Percentiles rank a stretch among this genome's conserved stretches.
phyloP scores from a whole-genome alignment of 2,797 vertebrate species.

The Enteromius unitaeniatus region DNA sequence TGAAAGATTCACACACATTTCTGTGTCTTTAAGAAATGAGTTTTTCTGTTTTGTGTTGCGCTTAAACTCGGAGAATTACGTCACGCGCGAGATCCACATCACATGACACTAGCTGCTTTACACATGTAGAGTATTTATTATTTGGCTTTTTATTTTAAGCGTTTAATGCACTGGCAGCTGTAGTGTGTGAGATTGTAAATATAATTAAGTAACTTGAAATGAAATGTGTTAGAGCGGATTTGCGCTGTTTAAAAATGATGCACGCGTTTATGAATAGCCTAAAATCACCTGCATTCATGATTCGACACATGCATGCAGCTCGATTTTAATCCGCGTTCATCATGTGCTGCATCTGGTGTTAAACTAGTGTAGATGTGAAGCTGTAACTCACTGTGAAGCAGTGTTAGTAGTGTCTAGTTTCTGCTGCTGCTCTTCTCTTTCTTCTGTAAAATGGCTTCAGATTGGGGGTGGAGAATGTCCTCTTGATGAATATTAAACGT shows the following conservation, averaged over 20 bases:
- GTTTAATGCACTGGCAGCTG: neutral
- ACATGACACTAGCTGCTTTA: neutral
- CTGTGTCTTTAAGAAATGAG: neutral
- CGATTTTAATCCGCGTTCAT: neutral
- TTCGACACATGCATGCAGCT: neutral
- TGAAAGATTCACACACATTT: neutral
- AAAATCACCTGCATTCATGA: neutral
- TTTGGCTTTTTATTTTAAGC: neutral
- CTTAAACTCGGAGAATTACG: neutral
- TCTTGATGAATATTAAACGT: neutral
- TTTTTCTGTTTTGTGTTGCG: neutral
- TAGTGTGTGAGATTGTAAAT: neutral
- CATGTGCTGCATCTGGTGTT: neutral
- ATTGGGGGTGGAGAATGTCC: slow-evolving; percentile 12
- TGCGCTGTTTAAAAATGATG: neutral
- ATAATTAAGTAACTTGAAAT: neutral
- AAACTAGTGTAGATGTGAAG: neutral
- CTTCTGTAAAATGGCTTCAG: slow-evolving; percentile 33
- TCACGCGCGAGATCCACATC: neutral
- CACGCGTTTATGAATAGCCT: neutral
- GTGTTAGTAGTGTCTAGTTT: neutral
- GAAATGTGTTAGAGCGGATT: too few relatives aligned
- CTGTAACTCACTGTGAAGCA: neutral
- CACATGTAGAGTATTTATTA: neutral
- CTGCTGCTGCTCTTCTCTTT: neutral